Evolutionary conservation across 2,113 vertebrate genomes (phyloP).

Genomic region (Megaleporinus macrocephalus): DNA sequence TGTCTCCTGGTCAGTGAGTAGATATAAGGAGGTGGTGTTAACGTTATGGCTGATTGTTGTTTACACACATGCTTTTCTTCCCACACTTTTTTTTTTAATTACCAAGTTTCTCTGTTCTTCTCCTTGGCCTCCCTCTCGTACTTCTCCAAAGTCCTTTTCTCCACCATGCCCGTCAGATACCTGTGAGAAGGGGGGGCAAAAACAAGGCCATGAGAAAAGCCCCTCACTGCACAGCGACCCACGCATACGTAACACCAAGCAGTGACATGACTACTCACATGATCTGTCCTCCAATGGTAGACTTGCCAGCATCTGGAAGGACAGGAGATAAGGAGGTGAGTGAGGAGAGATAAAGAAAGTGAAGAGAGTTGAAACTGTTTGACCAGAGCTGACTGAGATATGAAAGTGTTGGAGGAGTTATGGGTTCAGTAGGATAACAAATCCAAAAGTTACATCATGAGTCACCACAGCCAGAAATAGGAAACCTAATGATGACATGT

Average conservation of each 20-base stretch:
- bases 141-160: constrained; percentile 92
- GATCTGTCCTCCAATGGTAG: constrained; percentile 92
- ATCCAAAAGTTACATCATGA: neutral
- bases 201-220: neutral
- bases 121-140: constrained; percentile 94
- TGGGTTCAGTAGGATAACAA: neutral
- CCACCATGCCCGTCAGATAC: constrained; percentile 93
- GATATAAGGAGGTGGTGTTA: no score
- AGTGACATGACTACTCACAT: constrained; percentile 79
- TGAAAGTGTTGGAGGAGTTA: neutral
- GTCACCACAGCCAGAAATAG: neutral
- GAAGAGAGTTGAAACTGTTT: no score
- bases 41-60: no score
- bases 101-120: constrained; percentile 95
- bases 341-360: constrained; percentile 36
- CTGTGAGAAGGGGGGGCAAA: constrained; percentile 63
- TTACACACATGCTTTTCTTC: no score
- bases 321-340: constrained; percentile 25
- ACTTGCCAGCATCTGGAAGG: constrained; percentile 86
- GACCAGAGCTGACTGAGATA: neutral
- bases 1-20: no score
- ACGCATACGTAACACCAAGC: neutral
- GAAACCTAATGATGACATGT: neutral
- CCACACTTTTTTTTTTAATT: constrained; percentile 35
- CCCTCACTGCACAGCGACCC: neutral